Conservation (phyloP, 2,888 invertebrate genomes). For the Drosophila antonietae region DNA sequence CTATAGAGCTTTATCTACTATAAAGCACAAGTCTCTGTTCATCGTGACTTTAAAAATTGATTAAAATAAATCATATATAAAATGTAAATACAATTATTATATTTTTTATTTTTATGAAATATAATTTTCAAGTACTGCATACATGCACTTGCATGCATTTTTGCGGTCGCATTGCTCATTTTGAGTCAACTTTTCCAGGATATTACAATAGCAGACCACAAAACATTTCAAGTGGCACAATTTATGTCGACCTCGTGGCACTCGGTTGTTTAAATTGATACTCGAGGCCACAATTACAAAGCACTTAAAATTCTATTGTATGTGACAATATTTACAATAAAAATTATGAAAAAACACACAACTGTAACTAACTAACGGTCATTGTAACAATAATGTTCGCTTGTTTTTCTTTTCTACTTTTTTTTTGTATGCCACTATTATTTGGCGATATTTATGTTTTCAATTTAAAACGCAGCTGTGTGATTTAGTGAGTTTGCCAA, state of each 20-base stretch:
- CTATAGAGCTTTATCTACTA: no score
- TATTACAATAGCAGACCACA: neutral
- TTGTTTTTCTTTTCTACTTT: neutral
- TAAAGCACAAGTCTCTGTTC: no score
- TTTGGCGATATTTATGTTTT: constrained; percentile 56
- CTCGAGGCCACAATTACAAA: constrained; percentile 25
- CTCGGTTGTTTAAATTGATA: constrained; percentile 7
- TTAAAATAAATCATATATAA: neutral
- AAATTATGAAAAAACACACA: neutral
- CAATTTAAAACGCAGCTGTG: constrained; percentile 49
- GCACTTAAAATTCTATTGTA: constrained; percentile 34
- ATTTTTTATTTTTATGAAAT: no score
- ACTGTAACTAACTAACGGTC: neutral
- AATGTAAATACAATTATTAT: neutral
- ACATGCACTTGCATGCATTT: neutral
- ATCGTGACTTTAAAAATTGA: no score
- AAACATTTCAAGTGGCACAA: neutral
- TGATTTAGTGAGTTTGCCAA: constrained; percentile 61
- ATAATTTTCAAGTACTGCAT: neutral
- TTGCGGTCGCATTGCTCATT: neutral
- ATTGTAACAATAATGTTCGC: constrained; percentile 3
- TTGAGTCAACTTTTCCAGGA: neutral
- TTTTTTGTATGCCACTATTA: constrained; percentile 11
- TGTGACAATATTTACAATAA: constrained; percentile 7
- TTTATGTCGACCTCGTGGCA: neutral